Evolutionary conservation across 2,113 vertebrate species (phyloP).

Genomic region (Nibea albiflora): DNA sequence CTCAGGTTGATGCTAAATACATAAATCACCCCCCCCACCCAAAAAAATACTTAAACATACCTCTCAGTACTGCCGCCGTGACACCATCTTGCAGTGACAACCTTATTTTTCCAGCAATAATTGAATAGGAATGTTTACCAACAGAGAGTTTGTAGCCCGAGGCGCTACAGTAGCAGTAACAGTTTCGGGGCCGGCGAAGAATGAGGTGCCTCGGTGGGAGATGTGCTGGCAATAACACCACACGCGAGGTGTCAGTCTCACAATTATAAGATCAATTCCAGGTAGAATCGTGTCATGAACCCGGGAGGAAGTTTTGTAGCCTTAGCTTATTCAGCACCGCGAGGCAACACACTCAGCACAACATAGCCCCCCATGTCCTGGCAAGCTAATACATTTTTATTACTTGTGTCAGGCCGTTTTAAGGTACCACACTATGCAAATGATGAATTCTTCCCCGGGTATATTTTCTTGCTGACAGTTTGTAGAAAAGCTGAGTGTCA

Average conservation of each 20-base stretch:
- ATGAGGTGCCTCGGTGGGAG: conserved; percentile 27
- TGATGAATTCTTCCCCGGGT: conserved; percentile 74
- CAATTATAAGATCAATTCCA: conserved; percentile 67
- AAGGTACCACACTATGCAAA: conserved; percentile 79
- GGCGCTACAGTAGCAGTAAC: conserved; percentile 52
- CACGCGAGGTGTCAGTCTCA: conserved; percentile 60
- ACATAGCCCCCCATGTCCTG: conserved; percentile 65
- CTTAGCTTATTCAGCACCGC: conserved; percentile 78
- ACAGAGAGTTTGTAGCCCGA: conserved; percentile 37
- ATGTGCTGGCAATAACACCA: conserved; percentile 46
- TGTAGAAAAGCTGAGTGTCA: conserved; percentile 77
- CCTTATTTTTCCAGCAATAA: conserved; percentile 51
- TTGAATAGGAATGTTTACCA: conserved; percentile 49
- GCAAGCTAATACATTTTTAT: conserved; percentile 81
- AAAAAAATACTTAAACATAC: conserved; percentile 18
- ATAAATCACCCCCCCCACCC: conserved; percentile 4
- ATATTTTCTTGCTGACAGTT: conserved; percentile 80
- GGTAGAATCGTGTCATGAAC: conserved; percentile 68
- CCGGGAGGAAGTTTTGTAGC: conserved; percentile 67
- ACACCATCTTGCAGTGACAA: conserved; percentile 41
- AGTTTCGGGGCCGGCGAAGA: conserved; percentile 34
- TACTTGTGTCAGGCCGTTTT: conserved; percentile 78
- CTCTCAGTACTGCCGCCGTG: conserved; percentile 20
- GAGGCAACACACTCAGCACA: conserved; percentile 75
- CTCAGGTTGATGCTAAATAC: conserved; percentile 47